Base-by-base conservation (phyloP, 2,888 invertebrate species). In the Limnephilus rhombicus region DNA sequence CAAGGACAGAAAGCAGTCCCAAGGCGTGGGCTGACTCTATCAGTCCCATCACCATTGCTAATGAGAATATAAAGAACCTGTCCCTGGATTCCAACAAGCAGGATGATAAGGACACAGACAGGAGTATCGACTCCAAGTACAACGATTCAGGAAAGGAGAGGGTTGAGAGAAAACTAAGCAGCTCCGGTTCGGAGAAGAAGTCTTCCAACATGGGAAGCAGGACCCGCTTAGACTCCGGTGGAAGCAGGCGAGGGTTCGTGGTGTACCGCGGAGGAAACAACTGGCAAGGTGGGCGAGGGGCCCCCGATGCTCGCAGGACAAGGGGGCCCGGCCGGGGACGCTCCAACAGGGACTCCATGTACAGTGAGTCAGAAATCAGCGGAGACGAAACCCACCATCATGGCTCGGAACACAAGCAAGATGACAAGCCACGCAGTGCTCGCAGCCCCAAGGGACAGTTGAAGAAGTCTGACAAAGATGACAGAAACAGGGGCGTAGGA, bases 281-380 rank as follows among this genome's bases (percentile, higher is more conserved):
- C 88, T 93, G 93, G 93, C 85, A 87, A 94, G 96, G 96, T 93
- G 95, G 96, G 95, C 96, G 96, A 82, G 95, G 95, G 94, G 96
- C 94, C 95, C 96, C 94, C 94, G 96, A 95, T 94, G 96, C 94
- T 94, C 95, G 90, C 95, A 95, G 87, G 94, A 95, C 89, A 94
- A 95, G 90, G 94, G 94, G 80, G 94, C 95, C 18, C 94, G 94
- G 94, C 94, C 95, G 93, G 94, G 95, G 94, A 93, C 95, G 94
- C 92, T 95, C 94, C 93, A 95, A 96, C 88, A 95, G 96, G 29
- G 96, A 96, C 45, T 96, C 96, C 94, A 96, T 96, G 83, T 96
- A 96, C 89, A 97, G 98, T 24, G 98, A 98, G 94, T 98, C 98
- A 0, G 98, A 98, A 94, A 97, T 97, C 80, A 98, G 98, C 37